Conservation (phyloP, 2,888 invertebrate genomes). For the Drosophila fulvimacula region DNA sequence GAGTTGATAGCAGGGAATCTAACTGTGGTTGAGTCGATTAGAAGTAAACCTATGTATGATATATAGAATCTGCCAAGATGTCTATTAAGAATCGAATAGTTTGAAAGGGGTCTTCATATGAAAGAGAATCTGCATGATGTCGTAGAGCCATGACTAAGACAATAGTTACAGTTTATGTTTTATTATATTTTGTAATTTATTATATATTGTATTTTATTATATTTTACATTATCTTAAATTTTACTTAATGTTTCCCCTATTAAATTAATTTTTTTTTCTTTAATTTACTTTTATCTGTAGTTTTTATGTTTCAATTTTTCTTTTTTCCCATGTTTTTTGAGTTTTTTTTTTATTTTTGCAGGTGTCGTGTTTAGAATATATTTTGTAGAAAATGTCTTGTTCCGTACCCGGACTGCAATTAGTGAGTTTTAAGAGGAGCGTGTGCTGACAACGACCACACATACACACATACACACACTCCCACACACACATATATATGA, state of each 20-base stretch:
- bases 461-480: conserved; percentile 20
- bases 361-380: conserved; percentile 51
- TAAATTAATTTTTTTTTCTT: not conserved
- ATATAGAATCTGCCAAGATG: no score
- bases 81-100: no score
- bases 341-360: conserved; percentile 8
- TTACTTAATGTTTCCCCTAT: no score
- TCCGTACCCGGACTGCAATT: conserved; percentile 41
- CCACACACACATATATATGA: conserved; percentile 35
- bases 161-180: no score
- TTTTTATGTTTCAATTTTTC: not conserved
- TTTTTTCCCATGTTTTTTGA: not conserved
- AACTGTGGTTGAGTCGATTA: not conserved
- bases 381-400: conserved; percentile 49
- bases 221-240: not conserved
- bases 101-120: no score
- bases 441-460: conserved; percentile 34
- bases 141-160: not conserved
- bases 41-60: not conserved
- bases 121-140: not conserved
- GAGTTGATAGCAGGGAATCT: no score
- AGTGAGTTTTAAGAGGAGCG: conserved; percentile 37
- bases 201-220: not conserved
- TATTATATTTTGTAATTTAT: not conserved
- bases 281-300: no score